Conservation (phyloP, 2,888 invertebrate genomes). For the Ceriagrion tenellum region DNA sequence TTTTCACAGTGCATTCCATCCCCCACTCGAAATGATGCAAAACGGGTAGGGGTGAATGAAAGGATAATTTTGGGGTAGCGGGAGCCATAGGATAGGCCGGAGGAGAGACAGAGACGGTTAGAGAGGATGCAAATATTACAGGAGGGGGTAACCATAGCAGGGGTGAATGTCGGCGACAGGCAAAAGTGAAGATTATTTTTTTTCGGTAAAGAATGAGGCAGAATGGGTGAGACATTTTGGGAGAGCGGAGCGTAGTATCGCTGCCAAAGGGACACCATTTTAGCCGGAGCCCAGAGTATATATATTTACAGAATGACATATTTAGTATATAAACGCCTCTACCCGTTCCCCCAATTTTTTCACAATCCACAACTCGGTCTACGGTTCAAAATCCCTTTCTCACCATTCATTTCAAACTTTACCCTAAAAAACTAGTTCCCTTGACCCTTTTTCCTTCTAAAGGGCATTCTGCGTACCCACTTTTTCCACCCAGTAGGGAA, state of each 20-base stretch:
- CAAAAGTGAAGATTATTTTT: slow-evolving; percentile 38
- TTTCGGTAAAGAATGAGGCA: not conserved
- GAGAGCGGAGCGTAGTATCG: not conserved
- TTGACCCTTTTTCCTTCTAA: not conserved
- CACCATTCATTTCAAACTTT: not conserved
- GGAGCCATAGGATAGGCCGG: not conserved
- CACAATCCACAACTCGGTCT: no score
- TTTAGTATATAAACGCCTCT: not conserved
- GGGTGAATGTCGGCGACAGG: slow-evolving; percentile 35
- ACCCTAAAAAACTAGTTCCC: not conserved
- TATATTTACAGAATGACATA: not conserved
- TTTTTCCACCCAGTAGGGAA: not conserved
- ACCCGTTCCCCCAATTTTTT: no score
- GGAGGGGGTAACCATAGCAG: not conserved
- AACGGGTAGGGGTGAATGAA: not conserved
- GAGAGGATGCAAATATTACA: not conserved
- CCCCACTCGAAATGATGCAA: not conserved
- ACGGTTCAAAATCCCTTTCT: not conserved
- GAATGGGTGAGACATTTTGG: not conserved
- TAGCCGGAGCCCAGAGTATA: not conserved
- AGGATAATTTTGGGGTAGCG: not conserved
- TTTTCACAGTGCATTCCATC: not conserved
- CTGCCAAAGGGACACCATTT: slow-evolving; percentile 17
- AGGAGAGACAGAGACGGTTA: not conserved
- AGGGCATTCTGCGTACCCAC: not conserved